Evolutionary conservation across 1,140 invertebrate species (phyloP), one percentile per base, ranked within the genome.

Genomic region (Coboldia fuscipes): DNA sequence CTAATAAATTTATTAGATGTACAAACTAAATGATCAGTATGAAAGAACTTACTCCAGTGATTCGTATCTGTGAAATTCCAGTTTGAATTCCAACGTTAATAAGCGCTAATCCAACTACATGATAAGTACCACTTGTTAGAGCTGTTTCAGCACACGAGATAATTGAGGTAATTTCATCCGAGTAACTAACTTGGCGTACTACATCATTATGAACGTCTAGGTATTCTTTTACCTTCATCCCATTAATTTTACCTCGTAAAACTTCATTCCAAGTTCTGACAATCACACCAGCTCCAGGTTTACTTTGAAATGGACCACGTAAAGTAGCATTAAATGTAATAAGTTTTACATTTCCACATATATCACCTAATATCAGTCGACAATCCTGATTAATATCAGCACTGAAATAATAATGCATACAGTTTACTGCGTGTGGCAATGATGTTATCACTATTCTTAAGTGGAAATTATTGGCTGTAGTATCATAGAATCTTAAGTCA

Each of bases 401-500:
- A 42, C 59, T 54, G 42, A 74, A 75, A 34, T 63, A 59, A 45
- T 76, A 78, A 42, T 61, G 47, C 68, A 77, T 71, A 13, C 41
- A 39, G 21, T 43, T 46, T n/a, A 50, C 45, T 2, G 48, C 65
- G 39, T 58, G 57, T 4, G 68, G 62, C 42, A 68, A 51, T 26
- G 61, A 66, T 6, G 57, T 59, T 19, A 70, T 62, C 7, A 65
- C 51, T 22, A 75, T 62, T 33, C 71, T 60, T 9, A 75, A 47
- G 17, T 66, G 66, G 46, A 77, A 76, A 26, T 72, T 73, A 17
- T 63, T 66, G 5, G 69, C 72, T 1, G 66, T 68, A 10, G 66
- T 71, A 42, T 78, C 73, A 44, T 77, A 77, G 50, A 79, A 77
- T 39, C 72, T 58, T 9, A 78, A 44, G 45, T 75, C 72, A 2